Base-by-base conservation (phyloP, 2,113 vertebrate genomes). In the Phocoena phocoena region DNA sequence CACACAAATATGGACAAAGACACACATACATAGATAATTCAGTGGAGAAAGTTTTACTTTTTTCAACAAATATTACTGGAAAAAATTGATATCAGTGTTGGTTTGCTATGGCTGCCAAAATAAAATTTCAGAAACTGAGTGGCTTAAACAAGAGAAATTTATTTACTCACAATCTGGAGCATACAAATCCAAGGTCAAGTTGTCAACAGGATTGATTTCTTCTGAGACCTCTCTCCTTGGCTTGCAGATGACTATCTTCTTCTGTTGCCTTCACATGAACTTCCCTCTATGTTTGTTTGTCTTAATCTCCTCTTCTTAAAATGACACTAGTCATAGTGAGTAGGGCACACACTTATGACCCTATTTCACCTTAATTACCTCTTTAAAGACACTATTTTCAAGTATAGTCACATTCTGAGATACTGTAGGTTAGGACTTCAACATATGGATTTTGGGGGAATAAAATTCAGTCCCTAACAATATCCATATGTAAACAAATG, bases 281-380 rank as follows among this genome's bases (percentile, higher is more conserved):
- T 83, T 68, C 36, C 47, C 2, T 67, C 13, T 41, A 0, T 65
- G 6, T 76, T 23, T 92, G 4, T 41, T 18, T 67, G 21, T n/a
- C 60, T 15, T 58, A n/a, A 67, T n/a, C 33, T 33, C 44, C 36
- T 74, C 25, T 50, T 76, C 47, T 77, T 65, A 68, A 55, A 68
- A 68, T 20, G n/a, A 55, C 28, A 63, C 21, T 8, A 33, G 31
- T 67, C 63, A 80, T 33, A 33, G 6, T 33, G 62, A 67, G 41
- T 44, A 67, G 15, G 58, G n/a, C 10, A 62, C 0, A 1, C 6
- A 9, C 25, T 81, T 55, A 47, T 65, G 5, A 25, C 1, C 2
- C 21, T 31, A 31, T 36, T 92, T n/a, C 5, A 65, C 13, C 6
- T 82, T 63, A 36, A 67, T 58, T 50, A 47, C 6, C 17, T 88